These are phyloP conservation scores for Achlya flavicornis DNA, from an alignment of 2,888 invertebrate genomes.

Conservation along the genomic window DNA sequence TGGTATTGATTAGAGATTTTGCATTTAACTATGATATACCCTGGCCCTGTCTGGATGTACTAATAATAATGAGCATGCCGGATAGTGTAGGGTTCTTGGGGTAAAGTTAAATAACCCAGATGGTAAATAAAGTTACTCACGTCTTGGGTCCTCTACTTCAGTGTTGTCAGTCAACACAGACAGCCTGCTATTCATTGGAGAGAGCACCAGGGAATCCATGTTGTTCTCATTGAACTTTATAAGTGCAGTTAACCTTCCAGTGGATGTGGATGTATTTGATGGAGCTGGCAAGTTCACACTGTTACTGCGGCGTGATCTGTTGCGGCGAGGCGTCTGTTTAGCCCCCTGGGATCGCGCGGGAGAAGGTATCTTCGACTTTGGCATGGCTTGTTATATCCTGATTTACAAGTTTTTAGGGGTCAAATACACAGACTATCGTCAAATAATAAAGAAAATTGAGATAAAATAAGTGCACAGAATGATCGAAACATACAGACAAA, in stretches of 20 bases:
- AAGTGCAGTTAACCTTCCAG: slow-evolving; percentile 55
- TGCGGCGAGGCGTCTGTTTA: slow-evolving; percentile 46
- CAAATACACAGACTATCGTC: no score
- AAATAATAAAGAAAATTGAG: no score
- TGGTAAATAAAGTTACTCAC: slow-evolving; percentile 50
- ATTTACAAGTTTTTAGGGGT: background rate
- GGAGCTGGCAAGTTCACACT: slow-evolving; percentile 62
- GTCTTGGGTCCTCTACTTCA: slow-evolving; percentile 62
- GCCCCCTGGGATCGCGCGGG: slow-evolving; percentile 62
- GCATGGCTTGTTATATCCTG: slow-evolving; percentile 38
- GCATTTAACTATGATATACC: no score
- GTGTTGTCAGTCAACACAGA: slow-evolving; percentile 69
- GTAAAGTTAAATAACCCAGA: no score
- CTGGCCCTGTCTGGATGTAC: no score
- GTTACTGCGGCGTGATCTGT: slow-evolving; percentile 45
- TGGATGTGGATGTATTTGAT: slow-evolving; percentile 45
- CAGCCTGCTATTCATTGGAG: slow-evolving; percentile 52
- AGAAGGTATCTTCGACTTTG: slow-evolving; percentile 55
- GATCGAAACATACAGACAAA: no score
- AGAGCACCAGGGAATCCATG: slow-evolving; percentile 53
- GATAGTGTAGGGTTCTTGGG: no score
- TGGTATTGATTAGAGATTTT: no score
- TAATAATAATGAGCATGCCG: no score
- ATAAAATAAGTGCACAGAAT: no score
- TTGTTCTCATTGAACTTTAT: slow-evolving; percentile 48